These are phyloP conservation scores for Diorhabda sublineata DNA, from an alignment of 1,140 invertebrate genomes.

Conservation along the genomic window DNA sequence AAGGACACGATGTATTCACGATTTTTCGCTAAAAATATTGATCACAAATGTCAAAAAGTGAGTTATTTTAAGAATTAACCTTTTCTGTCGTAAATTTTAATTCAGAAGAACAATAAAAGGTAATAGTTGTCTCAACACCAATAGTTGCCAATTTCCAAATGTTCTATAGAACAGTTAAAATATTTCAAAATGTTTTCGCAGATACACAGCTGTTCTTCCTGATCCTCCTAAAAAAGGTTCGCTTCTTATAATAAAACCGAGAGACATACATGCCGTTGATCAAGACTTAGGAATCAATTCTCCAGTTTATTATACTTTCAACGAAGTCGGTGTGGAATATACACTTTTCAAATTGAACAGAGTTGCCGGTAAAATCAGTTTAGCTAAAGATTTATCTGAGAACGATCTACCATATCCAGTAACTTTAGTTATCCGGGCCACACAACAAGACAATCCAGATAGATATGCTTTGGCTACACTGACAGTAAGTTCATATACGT, in stretches of 20 bases:
- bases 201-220: constrained; percentile 70
- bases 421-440: constrained; percentile 67
- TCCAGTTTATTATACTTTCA: constrained; percentile 64
- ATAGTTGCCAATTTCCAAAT: no score
- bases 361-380: constrained; percentile 53
- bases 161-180: constrained; percentile 43
- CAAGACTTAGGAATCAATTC: constrained; percentile 77
- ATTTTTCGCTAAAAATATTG: no score
- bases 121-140: no score
- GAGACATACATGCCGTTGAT: constrained; percentile 68
- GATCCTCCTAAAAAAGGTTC: constrained; percentile 59
- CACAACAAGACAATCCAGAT: constrained; percentile 74
- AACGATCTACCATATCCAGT: constrained; percentile 62
- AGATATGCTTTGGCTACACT: constrained; percentile 53
- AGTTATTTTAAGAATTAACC: no score
- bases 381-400: constrained; percentile 58
- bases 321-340: constrained; percentile 58
- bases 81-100: no score
- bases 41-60: no score
- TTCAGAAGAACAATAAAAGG: no score
- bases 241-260: constrained; percentile 52
- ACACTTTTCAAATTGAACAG: constrained; percentile 47
- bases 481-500: constrained; percentile 8
- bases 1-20: no score
- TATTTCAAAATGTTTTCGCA: constrained; percentile 47